Conservation (phyloP, 2,113 vertebrate genomes). For the Ascaphus truei region DNA sequence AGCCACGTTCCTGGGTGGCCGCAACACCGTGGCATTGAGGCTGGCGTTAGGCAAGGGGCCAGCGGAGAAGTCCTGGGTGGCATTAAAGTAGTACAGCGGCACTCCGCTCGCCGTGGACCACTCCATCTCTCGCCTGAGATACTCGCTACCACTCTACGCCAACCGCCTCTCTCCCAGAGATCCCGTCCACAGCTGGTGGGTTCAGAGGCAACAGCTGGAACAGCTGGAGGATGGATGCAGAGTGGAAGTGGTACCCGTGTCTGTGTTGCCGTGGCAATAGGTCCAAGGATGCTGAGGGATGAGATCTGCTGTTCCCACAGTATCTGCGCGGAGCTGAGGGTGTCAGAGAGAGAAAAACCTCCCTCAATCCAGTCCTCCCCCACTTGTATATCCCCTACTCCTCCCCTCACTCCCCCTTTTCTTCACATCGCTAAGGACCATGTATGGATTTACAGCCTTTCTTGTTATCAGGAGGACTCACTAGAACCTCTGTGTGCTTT, state of each 20-base stretch:
- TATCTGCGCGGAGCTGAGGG: conserved; percentile 14
- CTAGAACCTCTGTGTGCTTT: too few relatives aligned
- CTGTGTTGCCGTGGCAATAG: conserved; percentile 25
- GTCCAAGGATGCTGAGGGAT: conserved; percentile 17
- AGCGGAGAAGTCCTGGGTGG: conserved; percentile 42
- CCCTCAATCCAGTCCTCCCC: background rate
- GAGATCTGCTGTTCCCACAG: conserved; percentile 6
- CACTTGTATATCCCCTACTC: background rate
- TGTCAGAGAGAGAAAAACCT: conserved; percentile 8
- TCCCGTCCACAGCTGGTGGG: too few relatives aligned
- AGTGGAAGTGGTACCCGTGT: conserved; percentile 32
- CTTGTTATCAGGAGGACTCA: too few relatives aligned
- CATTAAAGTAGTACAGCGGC: conserved; percentile 58
- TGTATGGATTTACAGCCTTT: too few relatives aligned
- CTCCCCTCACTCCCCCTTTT: background rate
- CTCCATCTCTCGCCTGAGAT: background rate
- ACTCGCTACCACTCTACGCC: background rate
- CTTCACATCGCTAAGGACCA: too few relatives aligned
- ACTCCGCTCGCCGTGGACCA: conserved; percentile 43
- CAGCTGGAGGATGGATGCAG: background rate
- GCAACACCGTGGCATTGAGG: conserved; percentile 51
- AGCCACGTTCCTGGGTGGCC: conserved; percentile 49
- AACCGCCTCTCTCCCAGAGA: too few relatives aligned
- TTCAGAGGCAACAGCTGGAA: too few relatives aligned
- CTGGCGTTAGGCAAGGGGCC: conserved; percentile 41